Percentiles rank a stretch among this genome's conserved stretches.
phyloP scores from a whole-genome alignment of 2,113 vertebrate genomes.

The Callithrix jacchus region DNA sequence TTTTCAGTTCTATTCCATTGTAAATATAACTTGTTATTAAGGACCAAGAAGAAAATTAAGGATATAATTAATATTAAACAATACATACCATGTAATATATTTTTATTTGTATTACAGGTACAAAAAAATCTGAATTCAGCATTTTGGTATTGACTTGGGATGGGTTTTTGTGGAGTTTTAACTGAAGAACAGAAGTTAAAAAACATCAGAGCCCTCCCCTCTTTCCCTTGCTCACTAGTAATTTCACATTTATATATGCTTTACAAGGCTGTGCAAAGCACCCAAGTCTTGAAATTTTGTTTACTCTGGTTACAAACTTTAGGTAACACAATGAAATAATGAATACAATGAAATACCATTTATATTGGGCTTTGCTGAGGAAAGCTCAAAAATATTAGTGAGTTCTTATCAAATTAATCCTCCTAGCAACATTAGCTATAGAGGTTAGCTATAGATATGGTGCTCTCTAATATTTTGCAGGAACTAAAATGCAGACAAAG shows the following conservation, averaged over 20 bases:
- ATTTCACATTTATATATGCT: neutral
- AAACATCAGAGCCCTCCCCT: neutral
- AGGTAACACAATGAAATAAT: neutral
- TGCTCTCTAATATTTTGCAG: neutral
- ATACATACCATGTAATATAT: neutral
- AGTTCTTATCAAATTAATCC: neutral
- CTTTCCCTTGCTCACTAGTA: neutral
- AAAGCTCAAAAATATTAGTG: neutral
- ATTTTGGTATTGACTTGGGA: neutral
- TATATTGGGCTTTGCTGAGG: neutral
- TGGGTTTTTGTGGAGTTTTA: neutral
- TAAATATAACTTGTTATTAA: neutral
- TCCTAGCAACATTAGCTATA: neutral
- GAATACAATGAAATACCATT: neutral
- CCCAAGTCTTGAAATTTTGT: neutral
- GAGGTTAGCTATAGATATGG: neutral
- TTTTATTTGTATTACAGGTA: neutral
- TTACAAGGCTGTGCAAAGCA: neutral
- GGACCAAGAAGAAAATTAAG: neutral
- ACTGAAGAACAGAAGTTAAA: neutral
- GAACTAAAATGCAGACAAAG: neutral
- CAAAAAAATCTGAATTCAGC: neutral
- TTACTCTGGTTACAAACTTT: slow-evolving; percentile 12
- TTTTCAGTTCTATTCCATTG: slow-evolving; percentile 29
- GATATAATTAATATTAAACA: neutral